Base-by-base conservation (phyloP, 2,113 vertebrate species). In the Theristicus caerulescens region DNA sequence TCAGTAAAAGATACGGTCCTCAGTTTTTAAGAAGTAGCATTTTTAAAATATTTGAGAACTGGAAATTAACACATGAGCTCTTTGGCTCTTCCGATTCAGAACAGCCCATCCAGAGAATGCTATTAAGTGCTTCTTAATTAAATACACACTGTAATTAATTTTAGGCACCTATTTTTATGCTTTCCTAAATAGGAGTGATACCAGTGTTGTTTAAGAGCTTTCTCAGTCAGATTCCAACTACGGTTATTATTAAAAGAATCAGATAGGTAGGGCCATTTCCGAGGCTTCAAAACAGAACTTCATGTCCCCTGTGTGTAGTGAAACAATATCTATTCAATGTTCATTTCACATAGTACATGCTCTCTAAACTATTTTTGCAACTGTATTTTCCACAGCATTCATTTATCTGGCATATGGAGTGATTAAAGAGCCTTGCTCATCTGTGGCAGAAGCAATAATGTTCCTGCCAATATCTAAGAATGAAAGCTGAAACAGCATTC, bases 401-500 rank as follows among this genome's bases (percentile, higher is more conserved):
- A 65, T 96, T 96, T 95, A 92, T 67, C 44, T 93, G 47, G 58
- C 86, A 91, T 84, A 91, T 93, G 91, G 88, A 93, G 55, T 66
- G 79, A 96, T 95, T 98, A 97, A 94, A 97, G 90, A 91, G 82
- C 67, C 81, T 89, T 74, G 88, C 78, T 97, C 96, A 96, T 97
- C 95, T 95, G 36, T 91, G 95, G 96, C 87, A 97, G 97, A 97
- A 96, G 97, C 92, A 97, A 93, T 95, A 95, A 92, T 71, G 40
- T 96, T 97, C 90, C 94, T 98, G 97, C 94, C 86, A 83, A 95
- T 91, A 97, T 81, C 97, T 95, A 93, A 94, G 91, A 97, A 94
- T 87, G 95, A 98, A 96, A 98, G 96, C 95, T 96, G 96, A 97
- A 98, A 96, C 77, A 93, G 96, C 91, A 93, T 85, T 97, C 94